Evolutionary conservation across 2,113 vertebrate species (phyloP), one percentile per base, ranked within the genome.

Genomic region (Periophthalmus modestus): DNA sequence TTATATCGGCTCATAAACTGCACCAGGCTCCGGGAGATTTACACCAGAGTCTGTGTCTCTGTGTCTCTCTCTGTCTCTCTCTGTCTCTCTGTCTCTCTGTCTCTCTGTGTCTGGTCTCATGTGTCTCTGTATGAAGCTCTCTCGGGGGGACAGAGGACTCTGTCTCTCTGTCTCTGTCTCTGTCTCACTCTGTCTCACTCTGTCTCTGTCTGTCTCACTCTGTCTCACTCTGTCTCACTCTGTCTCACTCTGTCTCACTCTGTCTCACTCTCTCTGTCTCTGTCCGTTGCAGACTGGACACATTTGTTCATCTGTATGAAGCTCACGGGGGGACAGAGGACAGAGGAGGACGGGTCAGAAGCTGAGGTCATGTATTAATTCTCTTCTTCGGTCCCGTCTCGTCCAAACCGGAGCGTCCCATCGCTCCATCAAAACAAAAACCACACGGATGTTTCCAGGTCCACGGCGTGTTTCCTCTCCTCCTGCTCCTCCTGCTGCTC

Each of bases 351-450:
- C 18, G 83, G 89, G 92, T 92, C 91, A 90, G 75, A 79, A 81
- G 72, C 84, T 5, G 54, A 74, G 90, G 90, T 90, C 87, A 87
- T 83, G 83, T 92, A 89, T 90, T 92, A 90, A 91, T 92, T 91
- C 85, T 88, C 82, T 89, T 81, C 85, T 84, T 82, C 81, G 28
- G 77, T 81, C 86, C 77, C 73, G 82, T 76, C 83, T 83, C 79
- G 65, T 24, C 72, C 72, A 48, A 88, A 81, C 68, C 54, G 72
- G 73, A 23, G 77, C 59, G 80, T 74, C 73, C 58, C 9, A 7
- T 66, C 24, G 70, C 39, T 13, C 77, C 4, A 67, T 69, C 79
- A 66, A 16, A 39, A 75, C 63, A 72, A 82, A 78, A 88, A 71
- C 66, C 73, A 77, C 63, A 71, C 74, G 71, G 69, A 83, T 76